Conservation (phyloP, 2,113 vertebrate species). For the Myanophis thanlyinensis region DNA sequence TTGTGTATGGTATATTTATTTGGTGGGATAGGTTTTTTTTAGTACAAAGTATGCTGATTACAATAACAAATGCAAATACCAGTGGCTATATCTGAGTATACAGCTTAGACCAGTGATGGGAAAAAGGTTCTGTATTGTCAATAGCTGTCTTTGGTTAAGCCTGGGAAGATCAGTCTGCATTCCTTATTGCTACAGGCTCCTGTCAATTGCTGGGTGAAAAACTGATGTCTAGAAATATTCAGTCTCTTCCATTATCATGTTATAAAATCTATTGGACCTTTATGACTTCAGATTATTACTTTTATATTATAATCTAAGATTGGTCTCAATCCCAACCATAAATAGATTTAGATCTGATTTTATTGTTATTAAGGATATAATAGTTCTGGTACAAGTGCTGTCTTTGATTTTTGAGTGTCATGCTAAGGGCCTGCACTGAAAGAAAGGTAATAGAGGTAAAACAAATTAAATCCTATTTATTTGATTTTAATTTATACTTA, state of each 20-base stretch:
- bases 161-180: conserved; percentile 1
- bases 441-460: background rate
- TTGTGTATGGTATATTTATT: background rate
- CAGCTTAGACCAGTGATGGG: background rate
- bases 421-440: background rate
- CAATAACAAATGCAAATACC: background rate
- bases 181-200: background rate
- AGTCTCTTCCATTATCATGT: background rate
- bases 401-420: background rate
- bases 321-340: background rate
- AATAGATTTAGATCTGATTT: background rate
- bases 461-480: background rate
- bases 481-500: background rate
- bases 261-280: background rate
- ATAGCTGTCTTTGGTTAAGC: background rate
- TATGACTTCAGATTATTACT: background rate
- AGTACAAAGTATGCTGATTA: background rate
- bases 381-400: background rate
- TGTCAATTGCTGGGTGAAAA: background rate
- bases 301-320: background rate
- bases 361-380: background rate
- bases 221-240: background rate
- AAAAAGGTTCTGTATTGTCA: background rate
- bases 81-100: background rate
- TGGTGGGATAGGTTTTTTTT: background rate